Percentiles rank a stretch among this genome's conserved stretches.
phyloP scores from a whole-genome alignment of 1,140 invertebrate species.

The Trichomalopsis sarcophagae region DNA sequence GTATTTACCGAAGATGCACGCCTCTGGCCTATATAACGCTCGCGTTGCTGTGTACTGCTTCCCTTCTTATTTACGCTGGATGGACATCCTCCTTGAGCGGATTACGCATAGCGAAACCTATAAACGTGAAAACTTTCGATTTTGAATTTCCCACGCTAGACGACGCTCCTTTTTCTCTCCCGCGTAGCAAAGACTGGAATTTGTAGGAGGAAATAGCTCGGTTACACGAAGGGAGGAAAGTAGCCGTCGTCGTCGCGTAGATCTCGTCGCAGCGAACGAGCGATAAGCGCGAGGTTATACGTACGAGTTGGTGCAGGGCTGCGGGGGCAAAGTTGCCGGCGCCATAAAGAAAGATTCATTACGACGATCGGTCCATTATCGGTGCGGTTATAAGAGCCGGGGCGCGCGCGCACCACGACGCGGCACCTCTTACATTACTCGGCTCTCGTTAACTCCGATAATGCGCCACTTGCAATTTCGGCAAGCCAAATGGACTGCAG shows the following conservation, averaged over 20 bases:
- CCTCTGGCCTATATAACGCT: conserved; percentile 16
- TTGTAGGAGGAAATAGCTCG: background rate
- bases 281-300: conserved; percentile 28
- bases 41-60: background rate
- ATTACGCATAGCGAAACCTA: background rate
- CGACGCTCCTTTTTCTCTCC: background rate
- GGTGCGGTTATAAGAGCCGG: conserved; percentile 14
- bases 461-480: conserved; percentile 37
- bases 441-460: conserved; percentile 39
- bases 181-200: background rate
- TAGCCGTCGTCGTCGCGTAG: background rate
- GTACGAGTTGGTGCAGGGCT: conserved; percentile 28
- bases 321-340: conserved; percentile 52
- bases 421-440: conserved; percentile 30
- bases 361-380: conserved; percentile 64
- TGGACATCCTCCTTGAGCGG: background rate
- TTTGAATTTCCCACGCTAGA: background rate
- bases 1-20: conserved; percentile 57
- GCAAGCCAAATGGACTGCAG: conserved; percentile 32
- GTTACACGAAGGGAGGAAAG: background rate
- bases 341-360: conserved; percentile 67
- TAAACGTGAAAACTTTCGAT: background rate
- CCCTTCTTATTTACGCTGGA: background rate
- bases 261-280: background rate
- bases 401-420: background rate